phyloP scores from a whole-genome alignment of 2,888 invertebrate species.

The Scaptomyza tumidula region DNA sequence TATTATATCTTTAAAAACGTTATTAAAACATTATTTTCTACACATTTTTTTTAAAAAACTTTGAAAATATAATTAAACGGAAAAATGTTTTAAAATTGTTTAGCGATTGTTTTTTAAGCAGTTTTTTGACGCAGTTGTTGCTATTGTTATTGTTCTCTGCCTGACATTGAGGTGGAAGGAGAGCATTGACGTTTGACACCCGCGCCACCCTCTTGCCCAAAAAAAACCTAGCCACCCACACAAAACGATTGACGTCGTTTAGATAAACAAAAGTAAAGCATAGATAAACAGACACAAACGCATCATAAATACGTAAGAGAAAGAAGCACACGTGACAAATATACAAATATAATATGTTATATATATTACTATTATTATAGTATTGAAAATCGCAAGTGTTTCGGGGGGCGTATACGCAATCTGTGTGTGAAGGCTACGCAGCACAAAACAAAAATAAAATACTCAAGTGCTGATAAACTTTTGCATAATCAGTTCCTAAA shows the following conservation, averaged over 20 bases:
- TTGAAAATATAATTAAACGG: conserved; percentile 1
- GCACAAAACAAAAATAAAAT: background rate
- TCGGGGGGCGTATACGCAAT: conserved; percentile 68
- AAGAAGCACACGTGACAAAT: conserved; percentile 62
- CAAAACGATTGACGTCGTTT: conserved; percentile 61
- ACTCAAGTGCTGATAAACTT: conserved; percentile 32
- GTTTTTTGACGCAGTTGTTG: conserved; percentile 62
- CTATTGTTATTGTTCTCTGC: conserved; percentile 28
- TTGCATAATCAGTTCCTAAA: conserved; percentile 26
- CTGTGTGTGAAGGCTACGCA: conserved; percentile 44
- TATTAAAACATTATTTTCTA: conserved; percentile 12
- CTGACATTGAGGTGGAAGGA: conserved; percentile 39
- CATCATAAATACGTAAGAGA: conserved; percentile 15
- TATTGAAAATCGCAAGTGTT: conserved; percentile 53
- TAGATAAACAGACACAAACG: conserved; percentile 31
- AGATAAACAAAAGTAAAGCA: conserved; percentile 60
- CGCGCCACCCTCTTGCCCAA: conserved; percentile 18
- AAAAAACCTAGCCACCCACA: conserved; percentile 8
- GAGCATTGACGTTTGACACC: conserved; percentile 66
- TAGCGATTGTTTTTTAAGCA: conserved; percentile 37
- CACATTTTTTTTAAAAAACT: conserved; percentile 11
- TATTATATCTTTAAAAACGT: conserved; percentile 3
- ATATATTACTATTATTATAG: background rate
- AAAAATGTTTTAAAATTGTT: conserved; percentile 30
- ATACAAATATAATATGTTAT: conserved; percentile 48